phyloP scores from a whole-genome alignment of 2,113 vertebrate genomes.

The Coptodon bakossiorum region DNA sequence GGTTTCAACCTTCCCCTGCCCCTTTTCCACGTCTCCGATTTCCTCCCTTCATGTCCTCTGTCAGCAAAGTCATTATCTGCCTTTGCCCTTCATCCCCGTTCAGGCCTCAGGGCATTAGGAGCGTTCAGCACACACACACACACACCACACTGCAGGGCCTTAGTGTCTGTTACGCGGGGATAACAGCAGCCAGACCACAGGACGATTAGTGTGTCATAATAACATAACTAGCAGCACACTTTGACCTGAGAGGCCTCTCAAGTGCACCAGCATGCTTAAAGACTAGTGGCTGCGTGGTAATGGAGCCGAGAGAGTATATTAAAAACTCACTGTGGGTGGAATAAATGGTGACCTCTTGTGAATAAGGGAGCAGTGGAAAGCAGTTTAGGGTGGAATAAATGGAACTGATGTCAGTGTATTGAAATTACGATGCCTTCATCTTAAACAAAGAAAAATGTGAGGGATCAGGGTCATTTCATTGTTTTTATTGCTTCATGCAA shows the following conservation, averaged over 20 bases:
- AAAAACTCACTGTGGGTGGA: not conserved
- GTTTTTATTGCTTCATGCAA: accelerated
- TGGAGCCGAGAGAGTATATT: not conserved
- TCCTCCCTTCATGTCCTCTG: not conserved
- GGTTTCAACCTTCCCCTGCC: not conserved
- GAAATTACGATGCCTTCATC: not conserved
- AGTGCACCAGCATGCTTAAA: not conserved
- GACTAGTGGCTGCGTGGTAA: not conserved
- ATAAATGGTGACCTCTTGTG: not conserved
- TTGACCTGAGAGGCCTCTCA: not conserved
- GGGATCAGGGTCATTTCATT: not conserved
- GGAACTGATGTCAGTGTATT: accelerated
- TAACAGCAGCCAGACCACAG: not conserved
- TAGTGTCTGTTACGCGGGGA: not conserved
- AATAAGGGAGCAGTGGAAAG: accelerated
- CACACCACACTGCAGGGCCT: not conserved
- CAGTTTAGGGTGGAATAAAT: not conserved
- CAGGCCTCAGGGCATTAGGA: constrained; percentile 5
- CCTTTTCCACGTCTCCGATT: not conserved
- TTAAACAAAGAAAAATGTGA: not conserved
- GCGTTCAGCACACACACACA: not conserved
- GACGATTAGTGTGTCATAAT: not conserved
- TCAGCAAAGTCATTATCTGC: constrained; percentile 10
- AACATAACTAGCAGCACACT: not conserved
- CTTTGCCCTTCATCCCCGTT: constrained; percentile 21